Base-by-base conservation (phyloP, 1,140 invertebrate genomes). In the Conus betulinus region DNA sequence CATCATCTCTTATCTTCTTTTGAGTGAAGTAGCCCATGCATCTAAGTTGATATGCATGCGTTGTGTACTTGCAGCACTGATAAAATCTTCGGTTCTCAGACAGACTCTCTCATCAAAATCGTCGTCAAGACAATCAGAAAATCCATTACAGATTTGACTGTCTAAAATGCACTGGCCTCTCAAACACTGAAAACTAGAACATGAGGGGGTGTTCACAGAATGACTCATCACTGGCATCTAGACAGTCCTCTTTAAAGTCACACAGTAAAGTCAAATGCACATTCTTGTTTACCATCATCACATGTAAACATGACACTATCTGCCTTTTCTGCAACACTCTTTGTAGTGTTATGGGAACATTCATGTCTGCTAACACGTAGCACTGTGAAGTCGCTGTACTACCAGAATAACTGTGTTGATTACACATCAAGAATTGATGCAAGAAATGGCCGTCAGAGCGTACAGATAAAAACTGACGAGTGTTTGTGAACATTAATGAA, bases 211-310 rank as follows among this genome's bases (percentile, higher is more conserved):
- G 67, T 71, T 71, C 8, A 71, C 67, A 71, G 20, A 71, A 71
- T n/a, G 67, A 71, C 67, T 71, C 67, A 71, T 71, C 67, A n/a
- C 67, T 71, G 67, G 6, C 7, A 20, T 71, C 67, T 71, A 39
- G 25, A 20, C 84, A 85, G 84, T 85, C 84, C 8, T 57, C 8
- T 52, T 60, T 85, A 39, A 67, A 85, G 57, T 85, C 84, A 17
- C 84, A 85, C 84, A 85, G 17, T 60, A 85, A 57, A 13, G 84
- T 63, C 11, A 20, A 23, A n/a, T 71, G 67, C 15, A 71, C 23
- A 7, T 13, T 71, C 20, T 6, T 71, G 20, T 7, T n/a, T 71
- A 20, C 20, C 23, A n/a, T 71, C 67, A 71, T 71, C 23, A 71
- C 67, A 71, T n/a, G 17, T 71, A 20, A 23, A 71, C 7, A 20